A percentile compares a stretch with the other conserved stretches of the same genome.
Evolutionary conservation across 1,140 invertebrate species (phyloP).

Genomic region (Harpegnathos saltator): DNA sequence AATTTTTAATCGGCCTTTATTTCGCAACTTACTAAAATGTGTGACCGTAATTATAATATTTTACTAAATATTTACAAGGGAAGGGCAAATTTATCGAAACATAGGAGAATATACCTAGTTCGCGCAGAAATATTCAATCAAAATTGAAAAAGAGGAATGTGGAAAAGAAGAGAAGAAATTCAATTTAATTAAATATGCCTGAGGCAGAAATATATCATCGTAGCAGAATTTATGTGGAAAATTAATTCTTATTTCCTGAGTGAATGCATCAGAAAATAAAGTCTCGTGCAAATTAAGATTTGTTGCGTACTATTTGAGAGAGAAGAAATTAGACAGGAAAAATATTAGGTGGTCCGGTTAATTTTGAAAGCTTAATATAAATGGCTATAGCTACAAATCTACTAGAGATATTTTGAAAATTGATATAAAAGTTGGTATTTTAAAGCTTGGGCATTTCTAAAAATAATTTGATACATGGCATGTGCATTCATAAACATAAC

Average conservation of each 20-base stretch:
- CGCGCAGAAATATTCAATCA: constrained; percentile 6
- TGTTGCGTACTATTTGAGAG: background rate
- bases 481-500: no score
- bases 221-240: background rate
- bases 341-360: no score
- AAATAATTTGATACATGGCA: no score
- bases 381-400: no score
- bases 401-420: no score
- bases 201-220: background rate
- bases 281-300: background rate
- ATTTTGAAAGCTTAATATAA: no score
- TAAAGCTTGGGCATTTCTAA: no score
- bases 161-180: background rate
- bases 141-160: background rate
- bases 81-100: constrained; percentile 5
- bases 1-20: constrained; percentile 35
- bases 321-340: constrained; percentile 3
- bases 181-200: constrained; percentile 21
- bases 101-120: background rate
- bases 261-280: background rate
- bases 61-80: background rate
- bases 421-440: no score
- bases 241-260: background rate
- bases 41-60: background rate
- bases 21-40: constrained; percentile 10